phyloP scores from a whole-genome alignment of 2,888 invertebrate species.

The Phragmatobia fuliginosa region DNA sequence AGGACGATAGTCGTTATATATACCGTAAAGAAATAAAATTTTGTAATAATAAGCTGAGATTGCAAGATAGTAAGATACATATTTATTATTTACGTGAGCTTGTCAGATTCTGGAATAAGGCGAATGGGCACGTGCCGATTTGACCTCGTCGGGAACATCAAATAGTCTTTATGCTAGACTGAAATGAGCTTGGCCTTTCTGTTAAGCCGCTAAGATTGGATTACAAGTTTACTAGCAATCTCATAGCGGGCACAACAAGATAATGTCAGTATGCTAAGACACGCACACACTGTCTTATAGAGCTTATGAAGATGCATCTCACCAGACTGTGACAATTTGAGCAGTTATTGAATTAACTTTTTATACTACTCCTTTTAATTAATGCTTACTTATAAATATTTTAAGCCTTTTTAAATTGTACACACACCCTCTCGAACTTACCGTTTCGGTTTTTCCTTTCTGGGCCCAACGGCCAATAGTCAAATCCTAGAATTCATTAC shows the following conservation, averaged over 20 bases:
- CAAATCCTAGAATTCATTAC: too few species aligned
- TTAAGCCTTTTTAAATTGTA: too few species aligned
- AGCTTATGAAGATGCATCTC: constrained; percentile 7
- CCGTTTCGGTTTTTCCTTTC: too few species aligned
- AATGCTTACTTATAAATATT: neutral
- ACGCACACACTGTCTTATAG: constrained; percentile 17
- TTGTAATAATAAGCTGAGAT: constrained; percentile 50
- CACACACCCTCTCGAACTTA: too few species aligned
- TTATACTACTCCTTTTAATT: neutral
- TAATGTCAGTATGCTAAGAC: constrained; percentile 22
- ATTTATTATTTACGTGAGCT: constrained; percentile 61
- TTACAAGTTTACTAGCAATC: constrained; percentile 35
- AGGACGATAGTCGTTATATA: constrained; percentile 33
- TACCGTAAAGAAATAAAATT: constrained; percentile 47
- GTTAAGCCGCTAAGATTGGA: constrained; percentile 56
- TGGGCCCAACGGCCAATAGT: too few species aligned
- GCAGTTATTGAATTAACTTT: neutral
- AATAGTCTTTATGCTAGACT: constrained; percentile 57
- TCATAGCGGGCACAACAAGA: constrained; percentile 28
- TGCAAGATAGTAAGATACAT: constrained; percentile 45
- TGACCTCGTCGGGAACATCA: constrained; percentile 64
- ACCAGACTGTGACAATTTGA: constrained; percentile 8
- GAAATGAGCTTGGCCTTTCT: constrained; percentile 52
- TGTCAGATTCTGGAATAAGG: constrained; percentile 61
- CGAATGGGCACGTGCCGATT: constrained; percentile 62